Evolutionary conservation across 2,888 invertebrate genomes (phyloP), one percentile per base, ranked within the genome.

Genomic region (Nowickia ferox): DNA sequence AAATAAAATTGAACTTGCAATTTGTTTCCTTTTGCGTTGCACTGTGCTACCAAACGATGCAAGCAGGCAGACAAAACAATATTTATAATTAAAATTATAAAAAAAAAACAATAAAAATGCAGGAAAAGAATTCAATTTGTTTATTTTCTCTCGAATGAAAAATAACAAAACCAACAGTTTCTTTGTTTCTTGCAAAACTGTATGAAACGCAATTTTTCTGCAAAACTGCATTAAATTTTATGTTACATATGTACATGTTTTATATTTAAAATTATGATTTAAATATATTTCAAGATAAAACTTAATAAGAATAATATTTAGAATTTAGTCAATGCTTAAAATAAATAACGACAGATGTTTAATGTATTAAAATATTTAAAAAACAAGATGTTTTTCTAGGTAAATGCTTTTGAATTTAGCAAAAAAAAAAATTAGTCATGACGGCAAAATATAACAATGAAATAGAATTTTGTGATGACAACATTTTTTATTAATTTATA

Each of bases 1-100:
- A 82, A 69, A 71, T 57, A 76, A 55, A 65, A 71, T 71, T 82
- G 82, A 82, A 82, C 82, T 82, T 82, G 82, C 19, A 74, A 71
- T 40, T 77, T 71, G 17, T 74, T 84, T 55, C 55, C 46, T 81
- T 65, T 59, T 51, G 30, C 57, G 51, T 10, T 68, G 42, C 51
- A 66, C 53, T 46, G 19, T 46, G 19, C 68, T 19, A 13, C 51
- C 17, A 61, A 65, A 48, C 48, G 22, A 15, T 44, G 78, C 65
- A 19, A 75, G 30, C 30, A 30, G 22, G 1, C 75, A 76, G 69
- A 69, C 69, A 81, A 68, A 69, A 74, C 51, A 66, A 66, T 81
- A 59, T 74, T 81, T 74, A 81, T 81, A 74, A 74, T 74, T 81
- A 74, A 74, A 74, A 59, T 74, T 10, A 15, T 11, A 57, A 68